A percentile compares a stretch with the other conserved stretches of the same genome.
phyloP scores from a whole-genome alignment of 2,888 invertebrate genomes.

The Thereva nobilitata region DNA sequence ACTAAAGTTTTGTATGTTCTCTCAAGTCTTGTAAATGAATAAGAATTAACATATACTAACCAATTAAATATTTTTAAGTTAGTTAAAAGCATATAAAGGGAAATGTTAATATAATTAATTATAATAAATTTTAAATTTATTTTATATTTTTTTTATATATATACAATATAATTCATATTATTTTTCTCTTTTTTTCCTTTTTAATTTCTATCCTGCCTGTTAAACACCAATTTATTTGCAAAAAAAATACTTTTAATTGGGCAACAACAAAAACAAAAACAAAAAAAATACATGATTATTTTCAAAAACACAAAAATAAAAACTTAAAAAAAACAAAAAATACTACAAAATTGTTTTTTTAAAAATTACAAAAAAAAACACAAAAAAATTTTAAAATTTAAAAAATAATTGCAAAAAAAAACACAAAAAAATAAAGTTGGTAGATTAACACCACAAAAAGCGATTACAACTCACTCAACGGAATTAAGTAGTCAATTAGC shows the following conservation, averaged over 20 bases:
- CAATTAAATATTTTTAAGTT: too few species aligned
- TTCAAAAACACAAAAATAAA: too few species aligned
- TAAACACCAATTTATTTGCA: background rate
- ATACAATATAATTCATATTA: background rate
- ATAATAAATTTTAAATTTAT: background rate
- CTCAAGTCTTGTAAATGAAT: too few species aligned
- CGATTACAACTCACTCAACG: constrained; percentile 27
- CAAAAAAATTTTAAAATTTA: constrained; percentile 20
- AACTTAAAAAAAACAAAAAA: background rate
- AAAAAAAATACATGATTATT: background rate
- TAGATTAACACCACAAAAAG: constrained; percentile 40
- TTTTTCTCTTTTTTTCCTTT: background rate
- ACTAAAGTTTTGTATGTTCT: too few species aligned
- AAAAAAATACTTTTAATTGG: background rate
- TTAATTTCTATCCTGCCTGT: background rate
- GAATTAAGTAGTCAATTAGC: constrained; percentile 44
- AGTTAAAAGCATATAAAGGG: too few species aligned
- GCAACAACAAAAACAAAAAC: background rate
- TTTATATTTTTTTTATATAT: background rate
- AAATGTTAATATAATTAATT: too few species aligned
- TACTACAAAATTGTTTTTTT: constrained; percentile 10
- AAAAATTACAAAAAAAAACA: constrained; percentile 33
- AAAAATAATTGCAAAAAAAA: constrained; percentile 14
- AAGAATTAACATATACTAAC: too few species aligned
- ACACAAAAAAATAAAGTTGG: constrained; percentile 38